Base-by-base conservation (phyloP, 2,113 vertebrate genomes). In the Gopherus flavomarginatus region DNA sequence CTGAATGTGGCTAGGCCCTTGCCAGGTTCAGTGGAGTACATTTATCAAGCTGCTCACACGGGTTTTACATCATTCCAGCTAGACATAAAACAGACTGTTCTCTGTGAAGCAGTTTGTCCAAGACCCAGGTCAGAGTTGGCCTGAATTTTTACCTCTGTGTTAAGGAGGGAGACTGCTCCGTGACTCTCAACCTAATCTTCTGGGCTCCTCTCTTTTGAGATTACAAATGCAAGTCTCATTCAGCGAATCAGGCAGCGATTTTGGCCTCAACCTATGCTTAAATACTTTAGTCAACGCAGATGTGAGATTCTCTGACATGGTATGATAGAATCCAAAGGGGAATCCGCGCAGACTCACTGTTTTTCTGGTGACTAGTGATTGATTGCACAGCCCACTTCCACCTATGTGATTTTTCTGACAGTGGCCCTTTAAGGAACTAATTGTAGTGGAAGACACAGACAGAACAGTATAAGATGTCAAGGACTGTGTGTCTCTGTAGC, bases 341-440 rank as follows among this genome's bases (percentile, higher is more conserved):
- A 96, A 95, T 87, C 92, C 38, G 21, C 83, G 84, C 86, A 84
- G 86, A 92, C 89, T 17, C 75, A 80, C 79, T 35, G n/a, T 85
- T 44, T 86, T 92, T 78, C 77, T 2, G 0, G 59, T 82, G 88
- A 49, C 78, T 90, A 59, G 52, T 94, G 90, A 96, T 79, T 86
- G 94, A 97, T 81, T 92, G 95, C 89, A 85, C 1, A 9, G n/a
- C 87, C 89, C 86, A 78, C 81, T 92, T 49, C 19, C 92, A 88
- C 89, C 79, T 65, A 31, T 2, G 87, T 49, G 90, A 97, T 97
- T 97, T 92, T 95, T 47, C 89, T 95, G 96, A 95, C 94, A 96
- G 57, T 4, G 53, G 27, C 57, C 87, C 93, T 93, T 91, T 88
- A 95, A 90, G 84, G 89, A 92, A 95, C 49, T 13, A 87, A 65